These are phyloP conservation scores for Lycopodina hypogea DNA, from an alignment of 37 sponge, comb jelly and placozoan genomes.

Conservation along the genomic window DNA sequence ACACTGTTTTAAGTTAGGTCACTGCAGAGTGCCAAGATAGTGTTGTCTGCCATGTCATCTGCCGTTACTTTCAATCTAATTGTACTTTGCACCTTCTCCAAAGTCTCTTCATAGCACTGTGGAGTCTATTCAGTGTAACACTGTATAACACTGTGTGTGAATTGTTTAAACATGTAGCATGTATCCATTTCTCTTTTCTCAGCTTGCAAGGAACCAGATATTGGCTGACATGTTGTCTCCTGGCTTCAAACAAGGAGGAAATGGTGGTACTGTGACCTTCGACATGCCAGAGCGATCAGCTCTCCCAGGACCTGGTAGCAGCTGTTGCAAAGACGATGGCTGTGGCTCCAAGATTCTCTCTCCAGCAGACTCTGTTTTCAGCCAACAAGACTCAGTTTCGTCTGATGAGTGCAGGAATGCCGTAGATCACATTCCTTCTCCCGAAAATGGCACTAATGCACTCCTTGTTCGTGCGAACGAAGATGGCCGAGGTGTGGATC, in stretches of 20 bases:
- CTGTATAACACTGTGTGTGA: too few species aligned
- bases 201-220: not conserved
- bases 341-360: not conserved
- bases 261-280: not conserved
- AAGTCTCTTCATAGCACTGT: too few species aligned
- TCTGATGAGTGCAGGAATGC: not conserved
- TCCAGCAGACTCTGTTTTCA: constrained; percentile 16
- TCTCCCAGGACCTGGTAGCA: constrained; percentile 14
- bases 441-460: not conserved
- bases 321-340: not conserved
- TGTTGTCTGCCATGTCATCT: too few species aligned
- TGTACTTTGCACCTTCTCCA: too few species aligned
- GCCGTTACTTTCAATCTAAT: too few species aligned
- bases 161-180: too few species aligned
- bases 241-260: not conserved
- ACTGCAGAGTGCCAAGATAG: too few species aligned
- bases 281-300: not conserved
- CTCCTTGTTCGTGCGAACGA: not conserved
- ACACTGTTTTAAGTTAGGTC: too few species aligned
- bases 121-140: too few species aligned
- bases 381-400: constrained; percentile 3
- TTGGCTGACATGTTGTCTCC: not conserved
- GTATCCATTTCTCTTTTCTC: too few species aligned
- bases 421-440: not conserved
- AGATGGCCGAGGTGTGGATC: not conserved